phyloP scores from a whole-genome alignment of 2,888 invertebrate species.

The Strigamia transsilvanica region DNA sequence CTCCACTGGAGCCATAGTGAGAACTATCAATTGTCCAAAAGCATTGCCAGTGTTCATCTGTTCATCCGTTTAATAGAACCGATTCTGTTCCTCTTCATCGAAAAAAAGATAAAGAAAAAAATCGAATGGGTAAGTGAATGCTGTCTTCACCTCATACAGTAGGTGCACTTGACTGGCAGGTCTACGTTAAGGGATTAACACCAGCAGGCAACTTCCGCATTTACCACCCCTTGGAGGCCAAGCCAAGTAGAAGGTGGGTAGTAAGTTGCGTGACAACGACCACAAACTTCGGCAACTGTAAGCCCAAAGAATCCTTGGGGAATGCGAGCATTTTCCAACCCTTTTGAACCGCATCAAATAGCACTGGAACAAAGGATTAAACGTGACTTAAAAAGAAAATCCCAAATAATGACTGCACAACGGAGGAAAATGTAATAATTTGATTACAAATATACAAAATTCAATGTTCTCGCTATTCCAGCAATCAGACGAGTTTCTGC shows the following conservation, averaged over 20 bases:
- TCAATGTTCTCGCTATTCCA: too few relatives aligned
- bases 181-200: slow-evolving; percentile 14
- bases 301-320: not conserved
- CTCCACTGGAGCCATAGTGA: not conserved
- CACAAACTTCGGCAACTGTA: slow-evolving; percentile 7
- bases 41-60: not conserved
- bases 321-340: not conserved
- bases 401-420: too few relatives aligned
- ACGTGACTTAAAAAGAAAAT: not conserved
- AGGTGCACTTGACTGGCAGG: slow-evolving; percentile 13
- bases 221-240: slow-evolving; percentile 1
- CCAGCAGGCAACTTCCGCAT: not conserved
- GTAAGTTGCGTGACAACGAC: slow-evolving; percentile 45
- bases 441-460: too few relatives aligned
- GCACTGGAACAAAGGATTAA: not conserved
- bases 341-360: not conserved
- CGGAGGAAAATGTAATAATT: too few relatives aligned
- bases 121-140: slow-evolving; percentile 26
- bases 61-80: slow-evolving; percentile 21
- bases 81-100: not conserved
- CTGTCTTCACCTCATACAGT: not conserved
- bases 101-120: not conserved
- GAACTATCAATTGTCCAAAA: not conserved
- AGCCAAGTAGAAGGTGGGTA: slow-evolving; percentile 11
- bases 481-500: too few relatives aligned